These are phyloP conservation scores for Ladona fulva DNA, from an alignment of 1,140 invertebrate species.

Conservation along the genomic window DNA sequence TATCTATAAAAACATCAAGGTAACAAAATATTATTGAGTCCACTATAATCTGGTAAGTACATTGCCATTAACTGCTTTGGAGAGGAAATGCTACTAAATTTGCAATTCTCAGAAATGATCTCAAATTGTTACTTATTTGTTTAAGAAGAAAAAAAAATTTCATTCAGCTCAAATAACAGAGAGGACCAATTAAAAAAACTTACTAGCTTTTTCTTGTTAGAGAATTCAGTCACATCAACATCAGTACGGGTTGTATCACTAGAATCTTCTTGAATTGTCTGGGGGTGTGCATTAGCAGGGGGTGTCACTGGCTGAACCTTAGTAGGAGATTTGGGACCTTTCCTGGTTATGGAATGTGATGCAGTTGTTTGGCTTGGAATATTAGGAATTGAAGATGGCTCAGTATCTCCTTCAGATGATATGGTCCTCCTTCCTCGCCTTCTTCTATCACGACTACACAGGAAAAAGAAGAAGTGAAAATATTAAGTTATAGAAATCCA, in stretches of 20 bases:
- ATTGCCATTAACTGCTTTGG: too few species aligned
- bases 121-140: too few species aligned
- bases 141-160: too few species aligned
- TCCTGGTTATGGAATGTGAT: constrained; percentile 17
- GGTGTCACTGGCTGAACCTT: constrained; percentile 23
- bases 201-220: constrained; percentile 14
- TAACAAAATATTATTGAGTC: too few species aligned
- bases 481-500: not conserved
- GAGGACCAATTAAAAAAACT: too few species aligned
- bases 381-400: constrained; percentile 15
- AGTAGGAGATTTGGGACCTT: constrained; percentile 25
- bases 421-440: constrained; percentile 26
- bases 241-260: not conserved
- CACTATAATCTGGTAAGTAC: too few species aligned
- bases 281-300: not conserved
- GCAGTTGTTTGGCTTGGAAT: constrained; percentile 14
- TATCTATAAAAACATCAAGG: too few species aligned
- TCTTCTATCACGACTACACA: constrained; percentile 21
- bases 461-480: not conserved
- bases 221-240: not conserved
- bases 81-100: too few species aligned
- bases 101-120: too few species aligned
- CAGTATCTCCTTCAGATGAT: constrained; percentile 22
- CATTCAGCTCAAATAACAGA: too few species aligned
- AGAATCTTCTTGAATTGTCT: constrained; percentile 1